Conservation (phyloP, 2,113 vertebrate species). For the Plotosus lineatus region DNA sequence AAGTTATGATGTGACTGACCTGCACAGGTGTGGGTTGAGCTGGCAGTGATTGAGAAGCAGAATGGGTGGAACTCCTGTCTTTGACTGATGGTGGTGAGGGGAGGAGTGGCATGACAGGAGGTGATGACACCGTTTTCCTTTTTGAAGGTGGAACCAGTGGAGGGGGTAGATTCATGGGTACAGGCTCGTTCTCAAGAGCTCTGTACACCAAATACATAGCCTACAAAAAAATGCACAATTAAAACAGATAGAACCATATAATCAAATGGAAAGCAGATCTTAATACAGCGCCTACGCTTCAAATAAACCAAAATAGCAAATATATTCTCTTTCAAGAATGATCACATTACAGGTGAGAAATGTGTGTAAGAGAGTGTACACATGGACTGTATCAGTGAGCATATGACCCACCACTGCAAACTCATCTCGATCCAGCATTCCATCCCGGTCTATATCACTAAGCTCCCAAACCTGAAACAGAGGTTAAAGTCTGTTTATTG, state of each 20-base stretch:
- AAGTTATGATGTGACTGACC: slow-evolving; percentile 25
- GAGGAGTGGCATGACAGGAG: slow-evolving; percentile 76
- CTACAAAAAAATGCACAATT: slow-evolving; percentile 67
- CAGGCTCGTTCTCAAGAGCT: slow-evolving; percentile 92
- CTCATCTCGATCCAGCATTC: slow-evolving; percentile 96
- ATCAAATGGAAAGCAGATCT: background rate
- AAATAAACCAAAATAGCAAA: background rate
- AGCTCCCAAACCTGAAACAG: slow-evolving; percentile 92
- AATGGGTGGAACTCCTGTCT: slow-evolving; percentile 79
- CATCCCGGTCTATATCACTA: slow-evolving; percentile 95
- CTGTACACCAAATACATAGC: slow-evolving; percentile 99
- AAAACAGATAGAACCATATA: background rate
- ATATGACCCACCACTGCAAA: slow-evolving; percentile 92
- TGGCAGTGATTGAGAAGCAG: slow-evolving; percentile 78
- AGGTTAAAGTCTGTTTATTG: background rate
- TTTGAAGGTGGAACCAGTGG: slow-evolving; percentile 93
- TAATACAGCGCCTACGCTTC: background rate
- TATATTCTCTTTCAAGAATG: background rate
- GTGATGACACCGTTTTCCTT: slow-evolving; percentile 81
- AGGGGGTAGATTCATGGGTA: slow-evolving; percentile 92
- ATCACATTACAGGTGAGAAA: background rate
- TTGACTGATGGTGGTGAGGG: slow-evolving; percentile 81
- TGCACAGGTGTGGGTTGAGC: slow-evolving; percentile 67
- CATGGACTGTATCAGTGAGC: background rate
- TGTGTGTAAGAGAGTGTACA: background rate